Percentiles rank a stretch among this genome's conserved stretches.
Evolutionary conservation across 2,113 vertebrate genomes (phyloP).

Genomic region (Pardalotus punctatus): DNA sequence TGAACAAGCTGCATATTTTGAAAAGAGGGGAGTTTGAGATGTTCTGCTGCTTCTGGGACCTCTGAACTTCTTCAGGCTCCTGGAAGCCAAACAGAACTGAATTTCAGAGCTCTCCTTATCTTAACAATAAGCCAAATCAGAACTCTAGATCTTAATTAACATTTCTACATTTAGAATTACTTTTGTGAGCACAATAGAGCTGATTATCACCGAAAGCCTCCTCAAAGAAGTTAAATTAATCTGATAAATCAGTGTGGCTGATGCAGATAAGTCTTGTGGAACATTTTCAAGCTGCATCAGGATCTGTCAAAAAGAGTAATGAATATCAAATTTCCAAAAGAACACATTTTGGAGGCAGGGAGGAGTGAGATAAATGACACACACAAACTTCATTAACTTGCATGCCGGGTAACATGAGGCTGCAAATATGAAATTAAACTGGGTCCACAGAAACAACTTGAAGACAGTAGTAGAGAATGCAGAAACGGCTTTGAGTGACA

Average conservation of each 20-base stretch:
- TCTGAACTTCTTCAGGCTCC: background rate
- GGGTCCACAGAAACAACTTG: background rate
- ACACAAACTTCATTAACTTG: background rate
- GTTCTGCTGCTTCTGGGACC: background rate
- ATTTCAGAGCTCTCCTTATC: background rate
- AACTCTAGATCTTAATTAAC: conserved; percentile 30
- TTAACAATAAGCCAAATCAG: conserved; percentile 16
- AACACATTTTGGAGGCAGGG: background rate
- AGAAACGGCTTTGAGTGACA: background rate
- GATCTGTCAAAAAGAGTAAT: conserved; percentile 34
- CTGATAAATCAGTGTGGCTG: conserved; percentile 36
- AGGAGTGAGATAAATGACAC: background rate
- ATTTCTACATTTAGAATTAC: conserved; percentile 19
- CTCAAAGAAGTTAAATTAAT: conserved; percentile 50
- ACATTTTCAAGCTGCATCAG: background rate
- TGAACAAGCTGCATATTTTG: background rate
- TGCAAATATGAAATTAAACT: conserved; percentile 26
- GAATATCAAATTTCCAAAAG: background rate
- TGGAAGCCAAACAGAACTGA: background rate
- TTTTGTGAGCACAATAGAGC: conserved; percentile 31
- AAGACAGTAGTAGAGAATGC: background rate
- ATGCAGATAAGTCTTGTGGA: background rate
- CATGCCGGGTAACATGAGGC: background rate
- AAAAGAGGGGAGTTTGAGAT: background rate
- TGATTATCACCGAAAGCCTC: conserved; percentile 36